Percentiles rank a stretch among this genome's conserved stretches.
Evolutionary conservation across 2,113 vertebrate species (phyloP).

Genomic region (Pelodiscus sinensis): DNA sequence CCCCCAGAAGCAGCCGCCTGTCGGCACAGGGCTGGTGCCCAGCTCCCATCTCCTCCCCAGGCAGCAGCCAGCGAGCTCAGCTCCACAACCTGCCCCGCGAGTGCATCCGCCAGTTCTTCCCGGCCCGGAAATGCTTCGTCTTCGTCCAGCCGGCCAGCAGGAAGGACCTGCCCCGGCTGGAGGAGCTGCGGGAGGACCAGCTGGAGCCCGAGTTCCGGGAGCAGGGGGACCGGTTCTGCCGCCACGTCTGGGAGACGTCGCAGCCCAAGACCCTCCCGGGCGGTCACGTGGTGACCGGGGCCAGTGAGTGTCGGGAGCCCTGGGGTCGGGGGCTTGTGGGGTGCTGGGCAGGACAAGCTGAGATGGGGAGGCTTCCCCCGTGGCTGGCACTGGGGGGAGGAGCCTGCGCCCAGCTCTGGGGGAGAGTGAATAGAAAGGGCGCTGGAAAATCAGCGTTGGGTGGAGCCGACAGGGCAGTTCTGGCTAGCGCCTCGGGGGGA

Average conservation of each 20-base stretch:
- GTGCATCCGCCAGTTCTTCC: conserved; percentile 54
- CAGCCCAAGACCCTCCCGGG: conserved; percentile 40
- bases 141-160: conserved; percentile 48
- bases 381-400: not conserved
- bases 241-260: not conserved
- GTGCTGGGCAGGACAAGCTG: not conserved
- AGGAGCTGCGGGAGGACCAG: conserved; percentile 14
- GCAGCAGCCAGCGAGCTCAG: not conserved
- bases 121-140: conserved; percentile 63
- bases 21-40: not conserved
- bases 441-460: not conserved
- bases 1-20: not conserved
- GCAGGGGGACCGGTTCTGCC: conserved; percentile 37
- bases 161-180: not conserved
- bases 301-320: conserved; percentile 22
- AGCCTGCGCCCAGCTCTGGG: not conserved
- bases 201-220: conserved; percentile 30
- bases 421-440: too few relatives aligned
- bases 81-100: conserved; percentile 45
- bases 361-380: not conserved
- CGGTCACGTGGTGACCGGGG: conserved; percentile 45
- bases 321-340: not conserved
- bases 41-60: not conserved
- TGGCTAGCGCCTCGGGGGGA: rapidly evolving
- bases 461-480: too few relatives aligned